These are phyloP conservation scores for Globodera ellingtonae DNA, from an alignment of 1,140 invertebrate genomes.

Conservation along the genomic window DNA sequence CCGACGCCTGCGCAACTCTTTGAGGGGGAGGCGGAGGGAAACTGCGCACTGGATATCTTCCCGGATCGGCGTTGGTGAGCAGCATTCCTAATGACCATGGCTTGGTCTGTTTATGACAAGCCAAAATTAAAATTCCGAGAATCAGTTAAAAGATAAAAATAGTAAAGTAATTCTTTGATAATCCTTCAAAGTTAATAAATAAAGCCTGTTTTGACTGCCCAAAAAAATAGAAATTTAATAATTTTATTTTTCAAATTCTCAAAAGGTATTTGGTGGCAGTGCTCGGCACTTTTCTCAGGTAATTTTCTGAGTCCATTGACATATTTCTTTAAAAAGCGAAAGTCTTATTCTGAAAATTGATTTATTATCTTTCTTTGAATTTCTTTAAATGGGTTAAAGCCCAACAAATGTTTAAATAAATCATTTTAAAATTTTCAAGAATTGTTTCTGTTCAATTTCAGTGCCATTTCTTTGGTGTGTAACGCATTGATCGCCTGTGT, in stretches of 20 bases:
- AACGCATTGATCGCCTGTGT: slow-evolving; percentile 50
- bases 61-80: slow-evolving; percentile 23
- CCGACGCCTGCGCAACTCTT: neutral
- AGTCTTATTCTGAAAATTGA: too few relatives aligned
- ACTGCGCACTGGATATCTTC: slow-evolving; percentile 21
- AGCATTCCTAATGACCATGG: too few relatives aligned
- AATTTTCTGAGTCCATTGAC: neutral
- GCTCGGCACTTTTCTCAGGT: slow-evolving; percentile 37
- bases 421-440: neutral
- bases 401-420: slow-evolving; percentile 11
- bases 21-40: neutral
- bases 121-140: too few relatives aligned
- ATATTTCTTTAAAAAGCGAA: too few relatives aligned
- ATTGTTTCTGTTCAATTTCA: neutral
- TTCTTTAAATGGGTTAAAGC: too few relatives aligned
- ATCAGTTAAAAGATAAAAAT: too few relatives aligned
- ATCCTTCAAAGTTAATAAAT: too few relatives aligned
- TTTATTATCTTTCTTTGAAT: too few relatives aligned
- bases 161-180: too few relatives aligned
- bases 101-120: too few relatives aligned
- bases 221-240: too few relatives aligned
- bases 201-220: too few relatives aligned
- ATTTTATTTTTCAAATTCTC: neutral
- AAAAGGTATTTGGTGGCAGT: slow-evolving; percentile 49
- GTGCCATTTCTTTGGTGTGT: slow-evolving; percentile 47